These are phyloP conservation scores for Eclectus roratus DNA, from an alignment of 2,113 vertebrate species.

Conservation along the genomic window DNA sequence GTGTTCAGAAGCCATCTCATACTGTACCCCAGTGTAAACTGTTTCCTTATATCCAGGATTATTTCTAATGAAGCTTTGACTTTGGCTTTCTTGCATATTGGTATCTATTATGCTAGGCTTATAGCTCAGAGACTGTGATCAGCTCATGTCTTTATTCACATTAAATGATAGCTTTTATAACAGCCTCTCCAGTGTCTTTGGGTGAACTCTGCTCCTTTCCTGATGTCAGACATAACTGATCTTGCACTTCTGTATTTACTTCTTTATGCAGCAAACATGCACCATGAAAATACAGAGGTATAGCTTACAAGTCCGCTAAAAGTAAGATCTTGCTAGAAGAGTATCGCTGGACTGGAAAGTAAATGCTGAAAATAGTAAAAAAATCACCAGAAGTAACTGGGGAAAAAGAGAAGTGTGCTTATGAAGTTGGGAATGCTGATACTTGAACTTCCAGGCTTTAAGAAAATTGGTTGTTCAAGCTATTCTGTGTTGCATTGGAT, in stretches of 20 bases:
- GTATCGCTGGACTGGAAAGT: background rate
- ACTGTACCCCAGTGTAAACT: background rate
- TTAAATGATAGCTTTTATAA: background rate
- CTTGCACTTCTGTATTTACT: background rate
- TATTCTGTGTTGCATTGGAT: background rate
- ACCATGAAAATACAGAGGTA: background rate
- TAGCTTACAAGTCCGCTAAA: background rate
- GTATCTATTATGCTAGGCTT: background rate
- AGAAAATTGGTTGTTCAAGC: background rate
- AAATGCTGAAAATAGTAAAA: background rate
- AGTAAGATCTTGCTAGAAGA: background rate
- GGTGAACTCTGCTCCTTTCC: background rate
- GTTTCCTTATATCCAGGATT: background rate
- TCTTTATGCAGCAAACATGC: background rate
- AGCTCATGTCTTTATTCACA: background rate
- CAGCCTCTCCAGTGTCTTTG: background rate
- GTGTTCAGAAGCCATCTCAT: background rate
- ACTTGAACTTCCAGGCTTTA: background rate
- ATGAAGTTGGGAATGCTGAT: background rate
- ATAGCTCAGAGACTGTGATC: background rate
- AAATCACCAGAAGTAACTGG: background rate
- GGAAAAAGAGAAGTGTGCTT: background rate
- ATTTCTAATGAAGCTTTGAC: background rate
- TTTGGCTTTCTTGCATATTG: background rate
- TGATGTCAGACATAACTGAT: rapidly evolving